phyloP scores from a whole-genome alignment of 2,888 invertebrate species.

The Cosmia trapezina region DNA sequence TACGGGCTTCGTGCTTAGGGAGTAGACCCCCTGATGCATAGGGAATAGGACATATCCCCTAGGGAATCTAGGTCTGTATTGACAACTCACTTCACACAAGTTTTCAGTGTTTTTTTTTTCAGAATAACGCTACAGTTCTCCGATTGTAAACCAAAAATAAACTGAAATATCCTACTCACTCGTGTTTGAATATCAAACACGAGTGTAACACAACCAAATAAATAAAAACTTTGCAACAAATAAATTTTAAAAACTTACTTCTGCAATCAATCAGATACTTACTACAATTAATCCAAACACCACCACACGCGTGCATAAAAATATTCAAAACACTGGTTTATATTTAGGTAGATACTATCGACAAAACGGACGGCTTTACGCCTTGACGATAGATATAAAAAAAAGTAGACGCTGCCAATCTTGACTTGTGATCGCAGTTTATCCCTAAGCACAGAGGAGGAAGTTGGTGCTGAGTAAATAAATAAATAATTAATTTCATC shows the following conservation, averaged over 20 bases:
- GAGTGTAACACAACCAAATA: background rate
- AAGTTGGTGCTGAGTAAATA: too few species aligned
- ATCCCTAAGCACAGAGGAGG: too few species aligned
- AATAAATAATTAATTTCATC: too few species aligned
- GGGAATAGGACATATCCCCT: too few species aligned
- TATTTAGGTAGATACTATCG: background rate
- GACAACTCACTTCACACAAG: too few species aligned
- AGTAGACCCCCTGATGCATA: too few species aligned
- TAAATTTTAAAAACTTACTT: background rate
- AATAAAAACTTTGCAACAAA: background rate
- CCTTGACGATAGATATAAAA: too few species aligned
- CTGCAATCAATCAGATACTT: background rate
- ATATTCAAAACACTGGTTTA: background rate
- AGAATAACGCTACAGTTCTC: background rate
- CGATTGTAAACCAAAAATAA: background rate
- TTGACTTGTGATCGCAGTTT: too few species aligned
- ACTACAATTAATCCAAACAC: background rate
- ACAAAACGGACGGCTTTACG: too few species aligned
- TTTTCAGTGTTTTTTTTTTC: background rate
- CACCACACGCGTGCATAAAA: background rate
- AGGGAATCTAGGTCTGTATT: too few species aligned
- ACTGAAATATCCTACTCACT: background rate
- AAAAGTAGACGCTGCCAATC: too few species aligned
- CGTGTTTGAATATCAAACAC: background rate
- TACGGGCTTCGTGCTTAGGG: too few species aligned